Conservation (phyloP, 1,140 invertebrate species). For the Tetragnatha versicolor region DNA sequence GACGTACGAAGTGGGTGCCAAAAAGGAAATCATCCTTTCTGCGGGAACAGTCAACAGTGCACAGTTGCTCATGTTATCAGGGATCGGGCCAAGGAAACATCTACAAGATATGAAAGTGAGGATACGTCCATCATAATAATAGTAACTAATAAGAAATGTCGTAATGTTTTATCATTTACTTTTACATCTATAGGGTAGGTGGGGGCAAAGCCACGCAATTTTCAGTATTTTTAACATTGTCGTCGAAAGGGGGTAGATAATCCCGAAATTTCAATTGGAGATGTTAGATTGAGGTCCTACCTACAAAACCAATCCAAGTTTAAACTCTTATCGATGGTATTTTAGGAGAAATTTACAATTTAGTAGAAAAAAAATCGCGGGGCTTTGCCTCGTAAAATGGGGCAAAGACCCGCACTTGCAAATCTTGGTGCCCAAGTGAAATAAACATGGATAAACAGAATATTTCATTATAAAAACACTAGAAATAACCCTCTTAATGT, state of each 20-base stretch:
- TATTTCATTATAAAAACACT: too few relatives aligned
- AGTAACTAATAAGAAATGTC: too few relatives aligned
- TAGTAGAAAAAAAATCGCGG: too few relatives aligned
- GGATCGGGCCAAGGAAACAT: conserved; percentile 78
- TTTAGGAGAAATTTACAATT: too few relatives aligned
- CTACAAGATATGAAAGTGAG: conserved; percentile 52
- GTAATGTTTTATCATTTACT: not conserved
- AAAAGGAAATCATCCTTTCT: not conserved
- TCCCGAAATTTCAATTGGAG: not conserved
- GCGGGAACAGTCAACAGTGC: conserved; percentile 79
- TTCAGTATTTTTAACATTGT: not conserved
- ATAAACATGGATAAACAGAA: too few relatives aligned
- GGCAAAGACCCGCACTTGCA: too few relatives aligned
- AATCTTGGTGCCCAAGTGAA: too few relatives aligned
- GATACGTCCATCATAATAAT: too few relatives aligned
- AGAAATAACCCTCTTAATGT: too few relatives aligned
- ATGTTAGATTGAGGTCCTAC: not conserved
- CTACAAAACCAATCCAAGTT: too few relatives aligned
- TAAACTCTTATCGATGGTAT: too few relatives aligned
- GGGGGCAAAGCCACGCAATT: not conserved
- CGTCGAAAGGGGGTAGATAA: not conserved
- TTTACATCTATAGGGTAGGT: not conserved
- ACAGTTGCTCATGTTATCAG: conserved; percentile 83
- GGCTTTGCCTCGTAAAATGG: too few relatives aligned
- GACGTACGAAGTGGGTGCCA: not conserved